Percentiles rank a stretch among this genome's conserved stretches.
Evolutionary conservation across 2,113 vertebrate genomes (phyloP).

Genomic region (Nannobrachium achirus): DNA sequence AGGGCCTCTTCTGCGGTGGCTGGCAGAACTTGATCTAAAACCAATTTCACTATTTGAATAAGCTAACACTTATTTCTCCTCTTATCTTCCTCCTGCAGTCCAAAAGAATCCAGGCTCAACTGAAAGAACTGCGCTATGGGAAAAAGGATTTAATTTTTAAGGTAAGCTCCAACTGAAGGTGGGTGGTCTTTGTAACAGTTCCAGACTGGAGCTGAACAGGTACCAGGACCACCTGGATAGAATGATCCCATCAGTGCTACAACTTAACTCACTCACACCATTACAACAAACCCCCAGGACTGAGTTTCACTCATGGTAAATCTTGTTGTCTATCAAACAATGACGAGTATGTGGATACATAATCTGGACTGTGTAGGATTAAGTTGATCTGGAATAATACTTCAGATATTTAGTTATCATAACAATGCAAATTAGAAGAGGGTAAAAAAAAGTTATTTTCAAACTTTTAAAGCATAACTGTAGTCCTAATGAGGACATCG

Average conservation of each 20-base stretch:
- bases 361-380: slow-evolving; percentile 27
- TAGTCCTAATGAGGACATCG: too few species aligned
- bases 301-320: neutral
- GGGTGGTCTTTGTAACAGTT: slow-evolving; percentile 44
- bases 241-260: slow-evolving; percentile 56
- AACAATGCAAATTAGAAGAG: slow-evolving; percentile 32
- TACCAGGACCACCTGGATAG: slow-evolving; percentile 57
- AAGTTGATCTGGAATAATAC: slow-evolving; percentile 36
- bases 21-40: slow-evolving; percentile 80
- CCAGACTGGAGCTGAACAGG: slow-evolving; percentile 57
- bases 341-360: slow-evolving; percentile 24
- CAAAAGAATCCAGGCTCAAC: slow-evolving; percentile 97
- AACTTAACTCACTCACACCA: slow-evolving; percentile 64
- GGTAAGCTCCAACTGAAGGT: slow-evolving; percentile 82
- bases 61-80: slow-evolving; percentile 69
- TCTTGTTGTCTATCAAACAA: slow-evolving; percentile 32
- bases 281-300: slow-evolving; percentile 41
- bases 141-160: slow-evolving; percentile 99
- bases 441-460: too few species aligned
- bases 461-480: too few species aligned
- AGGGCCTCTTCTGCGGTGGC: slow-evolving; percentile 66
- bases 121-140: slow-evolving; percentile 97
- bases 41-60: slow-evolving; percentile 80
- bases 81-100: slow-evolving; percentile 88
- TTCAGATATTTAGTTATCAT: slow-evolving; percentile 23